Percentiles rank a stretch among this genome's conserved stretches.
Evolutionary conservation across 64 coral and sea anemone genomes (phyloP).

Genomic region (Montipora capricornis): DNA sequence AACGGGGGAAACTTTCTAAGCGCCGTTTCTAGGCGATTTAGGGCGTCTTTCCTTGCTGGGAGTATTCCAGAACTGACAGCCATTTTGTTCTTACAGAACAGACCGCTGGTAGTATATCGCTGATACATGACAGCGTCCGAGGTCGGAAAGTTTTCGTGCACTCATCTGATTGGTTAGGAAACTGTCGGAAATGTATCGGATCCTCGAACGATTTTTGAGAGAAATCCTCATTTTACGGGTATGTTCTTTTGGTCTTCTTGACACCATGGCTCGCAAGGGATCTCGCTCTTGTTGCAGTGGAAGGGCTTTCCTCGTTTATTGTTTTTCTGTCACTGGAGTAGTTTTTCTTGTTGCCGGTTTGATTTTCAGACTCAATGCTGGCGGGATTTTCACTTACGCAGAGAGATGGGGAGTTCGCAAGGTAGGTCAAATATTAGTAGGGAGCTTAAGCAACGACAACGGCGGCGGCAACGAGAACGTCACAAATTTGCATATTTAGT

Average conservation of each 20-base stretch:
- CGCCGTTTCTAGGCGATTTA: slow-evolving; percentile 7
- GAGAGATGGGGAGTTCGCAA: slow-evolving; percentile 64
- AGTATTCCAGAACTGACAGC: neutral
- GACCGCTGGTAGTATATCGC: neutral
- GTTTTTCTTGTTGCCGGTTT: slow-evolving; percentile 60
- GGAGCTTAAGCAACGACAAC: too few relatives aligned
- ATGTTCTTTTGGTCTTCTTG: neutral
- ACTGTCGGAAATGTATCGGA: too few relatives aligned
- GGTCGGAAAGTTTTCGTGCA: neutral
- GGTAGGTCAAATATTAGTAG: neutral
- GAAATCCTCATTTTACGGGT: too few relatives aligned
- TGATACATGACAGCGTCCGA: neutral
- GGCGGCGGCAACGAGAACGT: too few relatives aligned
- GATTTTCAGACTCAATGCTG: slow-evolving; percentile 55
- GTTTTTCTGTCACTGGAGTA: slow-evolving; percentile 29
- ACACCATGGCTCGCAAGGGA: neutral
- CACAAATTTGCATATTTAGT: too few relatives aligned
- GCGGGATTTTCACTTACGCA: slow-evolving; percentile 61
- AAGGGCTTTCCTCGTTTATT: neutral
- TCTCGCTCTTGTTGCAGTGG: slow-evolving; percentile 8
- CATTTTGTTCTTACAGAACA: slow-evolving; percentile 22
- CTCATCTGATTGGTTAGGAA: neutral
- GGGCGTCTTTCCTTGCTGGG: slow-evolving; percentile 27
- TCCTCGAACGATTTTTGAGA: too few relatives aligned
- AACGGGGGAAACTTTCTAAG: slow-evolving; percentile 49